Evolutionary conservation across 1,140 invertebrate species (phyloP), one percentile per base, ranked within the genome.

Genomic region (Drosophila eugracilis): DNA sequence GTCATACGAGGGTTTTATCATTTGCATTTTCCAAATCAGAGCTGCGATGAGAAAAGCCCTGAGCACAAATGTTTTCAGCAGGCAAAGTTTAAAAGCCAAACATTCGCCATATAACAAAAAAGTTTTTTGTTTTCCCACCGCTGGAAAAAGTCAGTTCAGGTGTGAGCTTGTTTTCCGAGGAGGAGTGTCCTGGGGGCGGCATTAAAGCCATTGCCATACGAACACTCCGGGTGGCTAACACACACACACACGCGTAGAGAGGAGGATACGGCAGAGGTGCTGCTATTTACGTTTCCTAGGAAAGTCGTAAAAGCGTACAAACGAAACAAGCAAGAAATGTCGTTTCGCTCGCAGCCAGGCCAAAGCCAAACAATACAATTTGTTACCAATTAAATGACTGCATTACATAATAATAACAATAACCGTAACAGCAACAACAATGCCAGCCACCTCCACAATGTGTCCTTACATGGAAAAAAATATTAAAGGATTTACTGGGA

Each of bases 361-460:
- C 47, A 75, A n/a, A 76, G 75, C 79, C 76, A 80, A 85, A 85
- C 80, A 85, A 85, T 86, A 86, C 81, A 85, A 85, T 85, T 85
- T 86, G 80, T 86, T 85, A 85, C 80, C 80, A 85, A 85, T 85
- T 85, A 85, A 85, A 85, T 85, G 80, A 85, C 81, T 85, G 81
- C 81, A 86, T 85, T 86, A 86, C 80, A 85, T 84, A 84, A 84
- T 85, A 84, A 84, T 85, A 84, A 84, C 77, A 84, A 72, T 41
- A 75, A 36, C 37, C 42, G 53, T 48, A 73, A 39, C 55, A 71
- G 45, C 49, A 79, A 21, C 37, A 75, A 48, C 45, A 66, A 58
- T 52, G 30, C 24, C 26, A 42, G 58, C 47, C 69, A 49, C 50
- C 54, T 50, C 24, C 12, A 7, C 30, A 44, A 70, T 45, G 26